Conservation (phyloP, 2,888 invertebrate genomes). For the Portevinia maculata region DNA sequence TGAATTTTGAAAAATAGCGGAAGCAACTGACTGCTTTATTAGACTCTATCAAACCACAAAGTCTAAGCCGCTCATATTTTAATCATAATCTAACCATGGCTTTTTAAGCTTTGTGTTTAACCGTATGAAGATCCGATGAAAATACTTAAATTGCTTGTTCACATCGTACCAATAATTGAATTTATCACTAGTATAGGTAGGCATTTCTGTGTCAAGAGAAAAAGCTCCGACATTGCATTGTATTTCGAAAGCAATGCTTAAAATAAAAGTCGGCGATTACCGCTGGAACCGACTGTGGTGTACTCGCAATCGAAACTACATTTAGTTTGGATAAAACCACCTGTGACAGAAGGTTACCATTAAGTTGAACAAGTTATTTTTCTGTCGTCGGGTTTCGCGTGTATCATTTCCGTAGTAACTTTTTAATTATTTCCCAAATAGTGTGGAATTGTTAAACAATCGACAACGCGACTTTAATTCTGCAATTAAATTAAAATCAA, state of each 20-base stretch:
- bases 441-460: neutral
- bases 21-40: too few species aligned
- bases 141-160: slow-evolving; percentile 13
- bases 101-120: too few species aligned
- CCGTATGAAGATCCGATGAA: slow-evolving; percentile 6
- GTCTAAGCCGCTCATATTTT: too few species aligned
- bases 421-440: slow-evolving; percentile 2
- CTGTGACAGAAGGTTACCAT: slow-evolving; percentile 33
- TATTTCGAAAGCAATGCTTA: slow-evolving; percentile 27
- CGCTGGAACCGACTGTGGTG: neutral
- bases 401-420: neutral
- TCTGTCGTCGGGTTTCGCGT: slow-evolving; percentile 8
- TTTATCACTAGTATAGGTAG: neutral
- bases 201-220: neutral
- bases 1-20: too few species aligned
- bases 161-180: slow-evolving; percentile 17
- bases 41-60: too few species aligned
- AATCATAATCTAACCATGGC: too few species aligned
- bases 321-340: slow-evolving; percentile 52
- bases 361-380: slow-evolving; percentile 5
- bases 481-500: too few species aligned
- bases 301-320: slow-evolving; percentile 24
- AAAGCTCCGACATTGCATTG: slow-evolving; percentile 42
- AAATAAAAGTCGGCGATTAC: slow-evolving; percentile 8
- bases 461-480: too few species aligned